Percentiles rank a stretch among this genome's conserved stretches.
Conservation (phyloP, 2,113 vertebrate genomes). For the Atlantisia rogersi region DNA sequence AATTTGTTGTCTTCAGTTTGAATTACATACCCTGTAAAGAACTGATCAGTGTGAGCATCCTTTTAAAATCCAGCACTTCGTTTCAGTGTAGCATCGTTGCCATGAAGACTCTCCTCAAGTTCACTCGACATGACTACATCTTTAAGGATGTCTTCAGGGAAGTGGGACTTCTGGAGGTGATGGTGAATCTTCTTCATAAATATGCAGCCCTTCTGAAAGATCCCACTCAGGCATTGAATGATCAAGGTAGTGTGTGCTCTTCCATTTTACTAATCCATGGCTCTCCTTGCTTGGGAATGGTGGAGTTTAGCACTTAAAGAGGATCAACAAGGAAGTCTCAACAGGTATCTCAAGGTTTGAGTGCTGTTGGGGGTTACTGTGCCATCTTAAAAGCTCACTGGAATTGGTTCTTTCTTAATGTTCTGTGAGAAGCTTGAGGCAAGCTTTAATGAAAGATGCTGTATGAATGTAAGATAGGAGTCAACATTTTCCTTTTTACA, state of each 20-base stretch:
- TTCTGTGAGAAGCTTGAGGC: background rate
- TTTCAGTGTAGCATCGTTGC: constrained; percentile 92
- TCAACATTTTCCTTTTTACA: background rate
- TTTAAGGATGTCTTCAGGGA: constrained; percentile 98
- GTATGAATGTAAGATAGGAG: background rate
- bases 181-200: constrained; percentile 98
- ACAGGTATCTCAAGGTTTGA: background rate
- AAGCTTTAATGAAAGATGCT: background rate
- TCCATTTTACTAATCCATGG: background rate
- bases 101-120: constrained; percentile 89
- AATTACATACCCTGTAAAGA: constrained; percentile 99
- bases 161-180: constrained; percentile 95
- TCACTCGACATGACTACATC: constrained; percentile 90
- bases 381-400: background rate
- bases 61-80: constrained; percentile 92
- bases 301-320: background rate
- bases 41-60: constrained; percentile 96
- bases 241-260: constrained; percentile 84
- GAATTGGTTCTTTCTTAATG: background rate
- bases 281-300: background rate
- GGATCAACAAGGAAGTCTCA: background rate
- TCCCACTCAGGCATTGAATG: constrained; percentile 84
- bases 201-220: constrained; percentile 98
- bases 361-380: background rate
- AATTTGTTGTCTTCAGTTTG: constrained; percentile 95